Base-by-base conservation (phyloP, 2,113 vertebrate genomes). In the Oceanites oceanicus region DNA sequence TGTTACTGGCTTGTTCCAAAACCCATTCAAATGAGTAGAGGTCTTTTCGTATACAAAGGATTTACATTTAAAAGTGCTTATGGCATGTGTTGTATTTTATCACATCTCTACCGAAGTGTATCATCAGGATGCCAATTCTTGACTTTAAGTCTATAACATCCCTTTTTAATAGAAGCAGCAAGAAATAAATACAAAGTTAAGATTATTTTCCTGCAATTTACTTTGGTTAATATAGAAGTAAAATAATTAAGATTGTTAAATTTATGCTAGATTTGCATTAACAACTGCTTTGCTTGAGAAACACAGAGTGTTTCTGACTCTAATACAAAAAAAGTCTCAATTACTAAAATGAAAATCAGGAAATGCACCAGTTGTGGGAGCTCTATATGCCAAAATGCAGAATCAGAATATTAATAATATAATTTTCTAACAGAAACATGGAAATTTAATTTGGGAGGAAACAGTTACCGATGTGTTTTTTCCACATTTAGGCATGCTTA, bases 401-500 rank as follows among this genome's bases (percentile, higher is more conserved):
- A 30, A 59, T 47, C 27, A 71, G 52, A 79, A 29, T 86, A 62
- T 70, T 52, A 89, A 29, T 47, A 44, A 25, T 85, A 12, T 0
- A 14, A 38, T 84, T 74, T 90, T 83, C 44, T 78, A 32, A 65
- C 13, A 36, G 20, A 63, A 71, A 68, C 17, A 30, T 30, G 5
- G n/a, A 76, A 45, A n/a, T 92, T 44, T 79, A 42, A 36, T 79
- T 25, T 6, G 7, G 7, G 32, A 42, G 38, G 71, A 88, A 53
- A 22, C 12, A 80, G 11, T 77, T 81, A 84, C 20, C 0, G 0
- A 4, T 80, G 15, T 63, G 3, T 86, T 93, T 90, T 90, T 58
- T 74, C 25, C 19, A 67, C 70, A 17, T 94, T 67, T 55, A 99
- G 99, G 98, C 98, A 62, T 99, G 99, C 87, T 98, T 99, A 79